Conservation (phyloP, 2,888 invertebrate species). For the Drosophila lacicola region DNA sequence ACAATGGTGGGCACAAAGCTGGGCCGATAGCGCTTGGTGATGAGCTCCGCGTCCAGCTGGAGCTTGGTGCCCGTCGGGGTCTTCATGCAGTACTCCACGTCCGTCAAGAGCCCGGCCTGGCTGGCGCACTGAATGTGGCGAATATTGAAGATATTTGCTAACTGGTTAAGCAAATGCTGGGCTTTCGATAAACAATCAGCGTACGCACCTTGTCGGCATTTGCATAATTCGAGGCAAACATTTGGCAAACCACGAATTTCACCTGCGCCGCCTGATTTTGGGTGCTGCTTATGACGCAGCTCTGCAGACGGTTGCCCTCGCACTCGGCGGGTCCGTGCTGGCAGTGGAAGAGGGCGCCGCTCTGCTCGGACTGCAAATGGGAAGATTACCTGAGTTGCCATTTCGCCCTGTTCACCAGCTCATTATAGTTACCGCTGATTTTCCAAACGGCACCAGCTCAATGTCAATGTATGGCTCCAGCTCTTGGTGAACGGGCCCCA, state of each 20-base stretch:
- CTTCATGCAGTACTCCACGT: slow-evolving; percentile 84
- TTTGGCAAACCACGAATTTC: slow-evolving; percentile 87
- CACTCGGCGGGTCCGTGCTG: slow-evolving; percentile 89
- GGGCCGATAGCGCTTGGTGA: slow-evolving; percentile 84
- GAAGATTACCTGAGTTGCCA: not conserved
- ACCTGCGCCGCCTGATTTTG: slow-evolving; percentile 84
- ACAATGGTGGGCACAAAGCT: slow-evolving; percentile 86
- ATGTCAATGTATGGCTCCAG: slow-evolving; percentile 86
- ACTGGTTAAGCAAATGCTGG: slow-evolving; percentile 44
- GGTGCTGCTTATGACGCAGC: slow-evolving; percentile 86
- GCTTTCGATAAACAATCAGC: slow-evolving; percentile 12
- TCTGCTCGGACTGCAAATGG: slow-evolving; percentile 73
- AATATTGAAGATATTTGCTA: slow-evolving; percentile 21
- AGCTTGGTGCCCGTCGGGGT: slow-evolving; percentile 84
- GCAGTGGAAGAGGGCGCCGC: slow-evolving; percentile 86
- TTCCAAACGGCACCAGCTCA: slow-evolving; percentile 88
- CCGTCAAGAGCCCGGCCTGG: slow-evolving; percentile 82
- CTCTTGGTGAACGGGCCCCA: slow-evolving; percentile 86
- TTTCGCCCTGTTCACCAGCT: not conserved
- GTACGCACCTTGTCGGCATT: slow-evolving; percentile 76
- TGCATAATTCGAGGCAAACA: slow-evolving; percentile 85
- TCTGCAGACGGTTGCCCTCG: slow-evolving; percentile 88
- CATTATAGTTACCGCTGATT: slow-evolving; percentile 86
- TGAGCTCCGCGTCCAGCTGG: slow-evolving; percentile 86
- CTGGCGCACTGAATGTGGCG: slow-evolving; percentile 84